These are phyloP conservation scores for Lepas anatifera DNA, from an alignment of 2,888 invertebrate species.

Conservation along the genomic window DNA sequence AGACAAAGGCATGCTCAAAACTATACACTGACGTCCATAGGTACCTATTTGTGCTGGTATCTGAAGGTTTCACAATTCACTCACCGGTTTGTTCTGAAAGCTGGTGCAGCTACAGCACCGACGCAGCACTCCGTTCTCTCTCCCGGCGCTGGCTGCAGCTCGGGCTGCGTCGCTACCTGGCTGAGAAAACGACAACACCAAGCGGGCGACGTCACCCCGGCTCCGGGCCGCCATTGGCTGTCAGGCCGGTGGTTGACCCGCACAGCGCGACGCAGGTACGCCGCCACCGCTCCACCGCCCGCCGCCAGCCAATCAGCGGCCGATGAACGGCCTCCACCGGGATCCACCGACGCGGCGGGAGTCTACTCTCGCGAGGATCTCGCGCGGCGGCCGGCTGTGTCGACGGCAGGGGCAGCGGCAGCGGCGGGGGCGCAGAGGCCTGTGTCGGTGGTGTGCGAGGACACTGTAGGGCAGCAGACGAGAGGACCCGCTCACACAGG, in stretches of 20 bases:
- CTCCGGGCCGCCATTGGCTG: not conserved
- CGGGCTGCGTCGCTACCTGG: not conserved
- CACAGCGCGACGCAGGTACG: not conserved
- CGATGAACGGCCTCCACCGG: not conserved
- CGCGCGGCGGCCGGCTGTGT: no score
- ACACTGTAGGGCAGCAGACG: no score
- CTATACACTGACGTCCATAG: no score
- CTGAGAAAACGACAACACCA: slow-evolving; percentile 1
- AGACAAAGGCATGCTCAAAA: no score
- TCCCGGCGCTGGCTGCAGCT: not conserved
- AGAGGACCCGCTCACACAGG: no score
- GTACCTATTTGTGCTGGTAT: no score
- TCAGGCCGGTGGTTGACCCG: slow-evolving; percentile 7
- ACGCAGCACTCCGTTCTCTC: not conserved
- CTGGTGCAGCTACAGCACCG: no score
- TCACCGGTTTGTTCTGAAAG: no score
- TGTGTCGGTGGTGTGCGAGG: no score
- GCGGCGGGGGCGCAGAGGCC: no score
- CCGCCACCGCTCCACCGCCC: not conserved
- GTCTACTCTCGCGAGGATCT: not conserved
- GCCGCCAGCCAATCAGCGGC: not conserved
- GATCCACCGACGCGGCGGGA: not conserved
- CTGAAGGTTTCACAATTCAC: no score
- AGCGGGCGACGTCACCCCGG: not conserved
- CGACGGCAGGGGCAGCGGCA: no score